Conservation (phyloP, 2,888 invertebrate species). For the Microdon myrmicae region DNA sequence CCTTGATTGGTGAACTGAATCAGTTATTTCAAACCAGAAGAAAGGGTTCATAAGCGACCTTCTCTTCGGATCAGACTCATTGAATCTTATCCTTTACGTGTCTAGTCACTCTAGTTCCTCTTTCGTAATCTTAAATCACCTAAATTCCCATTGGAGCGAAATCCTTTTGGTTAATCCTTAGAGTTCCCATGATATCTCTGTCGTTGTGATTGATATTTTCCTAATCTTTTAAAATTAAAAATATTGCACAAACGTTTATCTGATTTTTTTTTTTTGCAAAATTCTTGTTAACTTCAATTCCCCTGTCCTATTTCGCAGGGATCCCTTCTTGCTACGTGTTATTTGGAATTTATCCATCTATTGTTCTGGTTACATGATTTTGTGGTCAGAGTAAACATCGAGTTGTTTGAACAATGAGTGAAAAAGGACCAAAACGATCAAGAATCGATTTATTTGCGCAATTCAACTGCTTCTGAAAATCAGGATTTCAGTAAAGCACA, state of each 20-base stretch:
- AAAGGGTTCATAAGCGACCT: constrained; percentile 43
- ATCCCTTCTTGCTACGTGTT: constrained; percentile 36
- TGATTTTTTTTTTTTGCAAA: constrained; percentile 27
- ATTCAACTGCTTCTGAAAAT: constrained; percentile 30
- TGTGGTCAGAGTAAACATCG: constrained; percentile 49
- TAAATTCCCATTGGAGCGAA: constrained; percentile 12
- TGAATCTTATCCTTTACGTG: constrained; percentile 31
- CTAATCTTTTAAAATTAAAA: constrained; percentile 44
- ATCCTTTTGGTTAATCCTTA: constrained; percentile 5
- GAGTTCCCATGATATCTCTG: not conserved
- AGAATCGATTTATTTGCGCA: constrained; percentile 50
- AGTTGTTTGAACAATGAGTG: constrained; percentile 22
- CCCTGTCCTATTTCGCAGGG: not conserved
- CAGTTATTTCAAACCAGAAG: constrained; percentile 29
- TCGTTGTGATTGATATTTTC: constrained; percentile 31
- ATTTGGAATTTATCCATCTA: constrained; percentile 25
- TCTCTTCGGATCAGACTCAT: constrained; percentile 1
- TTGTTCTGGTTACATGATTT: constrained; percentile 45
- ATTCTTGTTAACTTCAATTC: constrained; percentile 46
- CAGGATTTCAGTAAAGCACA: constrained; percentile 19
- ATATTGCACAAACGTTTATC: constrained; percentile 38
- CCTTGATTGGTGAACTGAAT: constrained; percentile 42
- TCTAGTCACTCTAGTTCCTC: constrained; percentile 41
- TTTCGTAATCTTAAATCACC: constrained; percentile 34
- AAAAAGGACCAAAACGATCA: constrained; percentile 46